These are phyloP conservation scores for Drosophila borborema DNA, from an alignment of 2,888 invertebrate genomes.

Conservation along the genomic window DNA sequence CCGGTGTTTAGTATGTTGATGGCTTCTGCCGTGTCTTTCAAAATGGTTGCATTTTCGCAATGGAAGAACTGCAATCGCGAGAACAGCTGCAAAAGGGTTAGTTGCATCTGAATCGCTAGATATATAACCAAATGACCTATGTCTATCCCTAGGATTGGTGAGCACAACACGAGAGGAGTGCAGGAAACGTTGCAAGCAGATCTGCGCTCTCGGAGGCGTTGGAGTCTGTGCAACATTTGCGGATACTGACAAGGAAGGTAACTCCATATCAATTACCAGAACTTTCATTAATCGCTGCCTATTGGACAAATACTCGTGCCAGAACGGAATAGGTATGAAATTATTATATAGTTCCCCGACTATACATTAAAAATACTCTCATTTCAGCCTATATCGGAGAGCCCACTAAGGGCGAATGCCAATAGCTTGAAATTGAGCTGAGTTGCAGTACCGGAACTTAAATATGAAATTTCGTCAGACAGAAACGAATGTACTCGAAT, in stretches of 20 bases:
- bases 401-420: conserved; percentile 28
- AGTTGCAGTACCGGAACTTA: background rate
- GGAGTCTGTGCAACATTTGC: conserved; percentile 43
- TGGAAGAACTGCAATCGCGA: conserved; percentile 43
- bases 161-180: conserved; percentile 26
- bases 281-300: conserved; percentile 38
- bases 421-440: too few relatives aligned
- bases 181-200: conserved; percentile 8
- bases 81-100: conserved; percentile 46
- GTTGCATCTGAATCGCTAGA: background rate
- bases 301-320: conserved; percentile 30
- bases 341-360: too few relatives aligned
- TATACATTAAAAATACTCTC: background rate
- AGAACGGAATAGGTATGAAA: conserved; percentile 14
- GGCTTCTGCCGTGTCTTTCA: conserved; percentile 51
- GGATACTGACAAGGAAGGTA: conserved; percentile 7
- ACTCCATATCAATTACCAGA: background rate
- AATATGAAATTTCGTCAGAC: background rate
- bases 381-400: conserved; percentile 37
- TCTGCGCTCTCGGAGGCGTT: conserved; percentile 26
- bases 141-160: conserved; percentile 30
- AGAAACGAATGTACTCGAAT: background rate
- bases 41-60: conserved; percentile 49
- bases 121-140: too few relatives aligned
- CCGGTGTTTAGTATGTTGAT: conserved; percentile 39